Percentiles rank a stretch among this genome's conserved stretches.
Evolutionary conservation across 2,113 vertebrate genomes (phyloP).

Genomic region (Trichomycterus rosablanca): DNA sequence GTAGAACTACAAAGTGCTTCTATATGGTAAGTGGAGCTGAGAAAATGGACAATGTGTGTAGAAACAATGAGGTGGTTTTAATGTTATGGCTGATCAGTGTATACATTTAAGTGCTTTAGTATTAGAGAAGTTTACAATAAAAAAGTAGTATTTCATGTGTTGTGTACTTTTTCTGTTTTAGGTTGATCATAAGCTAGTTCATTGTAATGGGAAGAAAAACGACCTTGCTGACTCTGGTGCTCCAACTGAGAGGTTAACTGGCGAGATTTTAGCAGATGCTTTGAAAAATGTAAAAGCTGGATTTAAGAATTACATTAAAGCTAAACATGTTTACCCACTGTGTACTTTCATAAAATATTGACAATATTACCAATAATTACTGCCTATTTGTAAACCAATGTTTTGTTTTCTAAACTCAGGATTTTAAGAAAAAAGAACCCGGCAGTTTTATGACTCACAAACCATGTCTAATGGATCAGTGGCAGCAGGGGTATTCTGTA

Average conservation of each 20-base stretch:
- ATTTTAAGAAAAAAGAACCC: slow-evolving; percentile 40
- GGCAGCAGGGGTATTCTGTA: slow-evolving; percentile 54
- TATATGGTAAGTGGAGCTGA: too few relatives aligned
- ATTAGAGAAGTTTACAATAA: too few relatives aligned
- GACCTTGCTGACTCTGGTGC: slow-evolving; percentile 12
- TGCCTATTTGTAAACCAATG: neutral
- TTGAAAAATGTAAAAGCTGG: slow-evolving; percentile 21
- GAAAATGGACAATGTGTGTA: too few relatives aligned
- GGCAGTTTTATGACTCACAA: slow-evolving; percentile 18
- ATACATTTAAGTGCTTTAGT: too few relatives aligned
- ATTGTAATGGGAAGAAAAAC: slow-evolving; percentile 1
- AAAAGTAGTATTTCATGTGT: too few relatives aligned
- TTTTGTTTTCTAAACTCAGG: slow-evolving; percentile 31
- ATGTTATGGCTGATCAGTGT: too few relatives aligned
- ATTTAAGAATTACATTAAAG: neutral
- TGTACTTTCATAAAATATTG: too few relatives aligned
- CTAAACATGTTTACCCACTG: too few relatives aligned
- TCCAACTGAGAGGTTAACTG: slow-evolving; percentile 24
- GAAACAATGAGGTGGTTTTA: too few relatives aligned
- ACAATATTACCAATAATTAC: too few relatives aligned
- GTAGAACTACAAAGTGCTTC: too few relatives aligned
- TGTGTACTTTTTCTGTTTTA: slow-evolving; percentile 15
- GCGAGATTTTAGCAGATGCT: slow-evolving; percentile 29
- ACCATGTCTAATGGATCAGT: slow-evolving; percentile 53
- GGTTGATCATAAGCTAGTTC: slow-evolving; percentile 14